These are phyloP conservation scores for Drosophila nasuta DNA, from an alignment of 1,140 invertebrate genomes.

Conservation along the genomic window DNA sequence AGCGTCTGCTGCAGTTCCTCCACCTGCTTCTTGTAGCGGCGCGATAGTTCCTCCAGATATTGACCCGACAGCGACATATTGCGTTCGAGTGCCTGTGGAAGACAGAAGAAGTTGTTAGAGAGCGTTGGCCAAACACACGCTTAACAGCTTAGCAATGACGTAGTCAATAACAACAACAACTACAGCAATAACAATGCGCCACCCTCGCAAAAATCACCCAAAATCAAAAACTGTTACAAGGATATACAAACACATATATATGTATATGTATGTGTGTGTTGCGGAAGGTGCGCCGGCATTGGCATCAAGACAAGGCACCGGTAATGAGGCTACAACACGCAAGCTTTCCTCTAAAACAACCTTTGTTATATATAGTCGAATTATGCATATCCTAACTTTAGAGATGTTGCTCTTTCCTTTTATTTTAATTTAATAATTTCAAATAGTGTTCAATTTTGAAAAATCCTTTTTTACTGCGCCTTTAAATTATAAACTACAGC, in stretches of 20 bases:
- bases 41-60: conserved; percentile 97
- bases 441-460: too few relatives aligned
- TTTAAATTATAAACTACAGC: too few relatives aligned
- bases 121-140: conserved; percentile 5
- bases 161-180: conserved; percentile 26
- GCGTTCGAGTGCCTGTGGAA: conserved; percentile 92
- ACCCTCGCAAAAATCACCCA: conserved; percentile 14
- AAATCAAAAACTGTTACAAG: conserved; percentile 55
- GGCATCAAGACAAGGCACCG: conserved; percentile 22
- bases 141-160: conserved; percentile 8
- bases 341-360: conserved; percentile 28
- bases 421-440: too few relatives aligned
- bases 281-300: conserved; percentile 19
- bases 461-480: too few relatives aligned
- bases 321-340: conserved; percentile 68
- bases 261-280: conserved; percentile 33
- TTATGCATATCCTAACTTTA: conserved; percentile 4
- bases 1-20: conserved; percentile 96
- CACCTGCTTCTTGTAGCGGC: conserved; percentile 97
- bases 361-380: conserved; percentile 2
- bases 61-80: conserved; percentile 98
- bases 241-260: conserved; percentile 25
- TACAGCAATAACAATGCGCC: conserved; percentile 11
- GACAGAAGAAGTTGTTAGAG: conserved; percentile 41
- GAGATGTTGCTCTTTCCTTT: too few relatives aligned